Conservation (phyloP, 2,888 invertebrate genomes). For the Cerastis leucographa region DNA sequence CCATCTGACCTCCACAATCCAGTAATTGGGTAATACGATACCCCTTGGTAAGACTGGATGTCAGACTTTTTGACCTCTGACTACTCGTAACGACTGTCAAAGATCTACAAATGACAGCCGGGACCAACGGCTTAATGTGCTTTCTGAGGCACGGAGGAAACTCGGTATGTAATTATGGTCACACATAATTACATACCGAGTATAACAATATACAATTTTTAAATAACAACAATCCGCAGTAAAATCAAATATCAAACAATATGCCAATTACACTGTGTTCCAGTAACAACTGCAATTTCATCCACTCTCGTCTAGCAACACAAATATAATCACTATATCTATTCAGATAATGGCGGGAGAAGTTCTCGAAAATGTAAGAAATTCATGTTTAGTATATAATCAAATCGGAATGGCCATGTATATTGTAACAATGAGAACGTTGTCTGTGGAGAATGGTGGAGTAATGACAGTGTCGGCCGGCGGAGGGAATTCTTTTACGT, state of each 20-base stretch:
- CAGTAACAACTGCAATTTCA: constrained; percentile 32
- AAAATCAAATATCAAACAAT: constrained; percentile 19
- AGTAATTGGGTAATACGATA: no score
- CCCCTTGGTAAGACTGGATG: no score
- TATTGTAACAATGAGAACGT: constrained; percentile 14
- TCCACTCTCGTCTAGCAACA: constrained; percentile 14
- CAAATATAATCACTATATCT: constrained; percentile 31
- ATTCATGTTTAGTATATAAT: constrained; percentile 3
- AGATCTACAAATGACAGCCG: no score
- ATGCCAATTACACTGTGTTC: constrained; percentile 20
- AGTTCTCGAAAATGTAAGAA: constrained; percentile 19
- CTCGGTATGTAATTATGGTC: no score
- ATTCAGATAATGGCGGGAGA: constrained; percentile 12
- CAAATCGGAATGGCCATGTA: constrained; percentile 5
- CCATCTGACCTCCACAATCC: no score
- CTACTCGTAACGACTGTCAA: no score
- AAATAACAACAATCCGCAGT: constrained; percentile 19
- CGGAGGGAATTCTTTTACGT: constrained; percentile 10
- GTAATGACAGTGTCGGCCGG: constrained; percentile 38
- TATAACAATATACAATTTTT: no score
- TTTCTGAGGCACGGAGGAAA: no score
- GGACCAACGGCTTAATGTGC: no score
- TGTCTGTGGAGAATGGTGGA: not conserved
- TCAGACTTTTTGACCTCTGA: no score
- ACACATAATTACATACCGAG: no score